These are phyloP conservation scores for Buteo buteo DNA, from an alignment of 2,113 vertebrate species.

Conservation along the genomic window DNA sequence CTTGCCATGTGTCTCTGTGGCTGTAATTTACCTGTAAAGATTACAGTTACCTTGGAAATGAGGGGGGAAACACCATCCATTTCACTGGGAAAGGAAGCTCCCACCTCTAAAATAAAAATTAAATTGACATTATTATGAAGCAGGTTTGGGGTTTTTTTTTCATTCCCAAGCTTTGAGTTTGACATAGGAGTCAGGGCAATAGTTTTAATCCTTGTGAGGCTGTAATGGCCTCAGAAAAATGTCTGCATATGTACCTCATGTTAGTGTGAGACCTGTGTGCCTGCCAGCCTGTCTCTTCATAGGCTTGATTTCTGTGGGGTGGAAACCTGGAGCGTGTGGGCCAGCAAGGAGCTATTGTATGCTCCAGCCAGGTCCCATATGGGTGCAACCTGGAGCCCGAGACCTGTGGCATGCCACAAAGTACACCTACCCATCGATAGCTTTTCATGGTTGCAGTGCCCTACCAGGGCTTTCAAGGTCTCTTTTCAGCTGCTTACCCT, in stretches of 20 bases:
- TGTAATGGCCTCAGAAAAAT: background rate
- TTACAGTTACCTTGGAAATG: background rate
- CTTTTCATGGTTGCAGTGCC: background rate
- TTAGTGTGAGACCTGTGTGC: background rate
- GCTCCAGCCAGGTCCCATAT: background rate
- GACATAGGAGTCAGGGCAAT: background rate
- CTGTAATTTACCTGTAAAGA: background rate
- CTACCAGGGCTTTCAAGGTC: background rate
- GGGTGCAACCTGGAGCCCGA: background rate
- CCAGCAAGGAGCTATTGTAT: fast-evolving
- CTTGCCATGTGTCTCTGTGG: background rate
- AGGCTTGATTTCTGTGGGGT: background rate
- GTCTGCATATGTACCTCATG: fast-evolving
- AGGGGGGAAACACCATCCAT: background rate
- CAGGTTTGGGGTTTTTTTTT: background rate
- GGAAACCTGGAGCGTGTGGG: fast-evolving
- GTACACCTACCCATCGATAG: fast-evolving
- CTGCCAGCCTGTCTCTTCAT: background rate
- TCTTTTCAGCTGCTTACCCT: background rate
- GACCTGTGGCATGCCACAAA: too few relatives aligned
- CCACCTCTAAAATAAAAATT: background rate
- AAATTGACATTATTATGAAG: background rate
- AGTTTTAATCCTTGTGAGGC: background rate
- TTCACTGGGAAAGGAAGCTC: background rate
- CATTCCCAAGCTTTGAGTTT: background rate